Evolutionary conservation across 2,797 vertebrate genomes (phyloP).

Genomic region (Meriones psammophilus): DNA sequence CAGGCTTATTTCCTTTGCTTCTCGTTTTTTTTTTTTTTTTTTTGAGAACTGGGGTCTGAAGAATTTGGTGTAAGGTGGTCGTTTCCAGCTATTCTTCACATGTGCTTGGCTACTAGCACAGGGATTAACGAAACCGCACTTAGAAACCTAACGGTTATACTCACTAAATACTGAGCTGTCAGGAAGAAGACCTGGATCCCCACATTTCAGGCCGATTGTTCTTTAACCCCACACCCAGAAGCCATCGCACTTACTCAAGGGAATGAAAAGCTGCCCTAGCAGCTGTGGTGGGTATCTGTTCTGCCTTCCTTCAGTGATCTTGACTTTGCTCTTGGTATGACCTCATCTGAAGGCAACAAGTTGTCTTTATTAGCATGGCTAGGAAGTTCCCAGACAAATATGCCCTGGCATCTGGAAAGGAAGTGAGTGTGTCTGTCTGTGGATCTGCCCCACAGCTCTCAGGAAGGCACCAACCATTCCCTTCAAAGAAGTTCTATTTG

Average conservation of each 20-base stretch:
- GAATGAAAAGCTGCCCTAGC: neutral
- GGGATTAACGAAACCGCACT: neutral
- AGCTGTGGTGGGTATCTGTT: neutral
- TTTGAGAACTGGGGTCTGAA: neutral
- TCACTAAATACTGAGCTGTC: neutral
- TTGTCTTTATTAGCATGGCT: neutral
- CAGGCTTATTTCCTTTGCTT: neutral
- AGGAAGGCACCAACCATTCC: neutral
- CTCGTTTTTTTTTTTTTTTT: too few species aligned
- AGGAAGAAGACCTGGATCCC: neutral
- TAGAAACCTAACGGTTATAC: constrained; percentile 3
- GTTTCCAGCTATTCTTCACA: constrained; percentile 7
- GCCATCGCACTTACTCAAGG: neutral
- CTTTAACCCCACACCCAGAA: neutral
- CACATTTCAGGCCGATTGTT: neutral
- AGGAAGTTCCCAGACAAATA: neutral
- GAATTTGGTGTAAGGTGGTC: neutral
- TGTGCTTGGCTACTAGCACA: neutral
- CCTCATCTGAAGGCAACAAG: neutral
- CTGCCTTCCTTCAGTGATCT: neutral
- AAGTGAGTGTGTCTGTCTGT: neutral
- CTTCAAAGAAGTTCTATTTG: neutral
- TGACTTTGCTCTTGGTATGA: neutral
- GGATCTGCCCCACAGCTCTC: neutral
- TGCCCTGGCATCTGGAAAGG: neutral